Conservation (phyloP, 2,797 vertebrate genomes). For the Caiman crocodilus region DNA sequence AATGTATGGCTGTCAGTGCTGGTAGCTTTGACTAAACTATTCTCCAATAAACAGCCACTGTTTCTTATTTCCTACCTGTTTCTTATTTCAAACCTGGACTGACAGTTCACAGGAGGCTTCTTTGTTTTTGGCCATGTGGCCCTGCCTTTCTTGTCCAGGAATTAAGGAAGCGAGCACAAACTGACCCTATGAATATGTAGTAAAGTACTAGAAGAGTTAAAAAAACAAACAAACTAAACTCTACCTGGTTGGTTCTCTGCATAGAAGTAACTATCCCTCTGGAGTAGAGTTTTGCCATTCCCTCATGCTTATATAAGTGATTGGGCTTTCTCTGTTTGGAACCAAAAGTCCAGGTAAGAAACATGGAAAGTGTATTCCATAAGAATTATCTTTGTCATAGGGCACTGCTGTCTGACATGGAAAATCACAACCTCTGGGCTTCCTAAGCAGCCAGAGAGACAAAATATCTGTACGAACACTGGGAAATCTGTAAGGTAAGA, state of each 20-base stretch:
- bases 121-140: background rate
- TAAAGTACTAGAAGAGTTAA: background rate
- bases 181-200: background rate
- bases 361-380: background rate
- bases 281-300: rapidly evolving
- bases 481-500: background rate
- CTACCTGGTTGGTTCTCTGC: background rate
- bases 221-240: background rate
- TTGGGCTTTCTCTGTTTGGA: background rate
- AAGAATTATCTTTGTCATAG: background rate
- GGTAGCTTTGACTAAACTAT: background rate
- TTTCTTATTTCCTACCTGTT: background rate
- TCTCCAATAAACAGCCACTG: background rate
- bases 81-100: background rate
- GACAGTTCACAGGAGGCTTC: background rate
- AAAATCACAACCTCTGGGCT: background rate
- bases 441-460: background rate
- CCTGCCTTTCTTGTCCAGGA: background rate
- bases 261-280: background rate
- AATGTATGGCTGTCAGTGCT: background rate
- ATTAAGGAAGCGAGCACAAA: background rate
- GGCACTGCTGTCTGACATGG: background rate
- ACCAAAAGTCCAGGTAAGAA: background rate
- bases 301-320: background rate
- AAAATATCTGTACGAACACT: background rate